Percentiles rank a stretch among this genome's conserved stretches.
phyloP scores from a whole-genome alignment of 2,888 invertebrate species.

The Calliphora vomitoria region DNA sequence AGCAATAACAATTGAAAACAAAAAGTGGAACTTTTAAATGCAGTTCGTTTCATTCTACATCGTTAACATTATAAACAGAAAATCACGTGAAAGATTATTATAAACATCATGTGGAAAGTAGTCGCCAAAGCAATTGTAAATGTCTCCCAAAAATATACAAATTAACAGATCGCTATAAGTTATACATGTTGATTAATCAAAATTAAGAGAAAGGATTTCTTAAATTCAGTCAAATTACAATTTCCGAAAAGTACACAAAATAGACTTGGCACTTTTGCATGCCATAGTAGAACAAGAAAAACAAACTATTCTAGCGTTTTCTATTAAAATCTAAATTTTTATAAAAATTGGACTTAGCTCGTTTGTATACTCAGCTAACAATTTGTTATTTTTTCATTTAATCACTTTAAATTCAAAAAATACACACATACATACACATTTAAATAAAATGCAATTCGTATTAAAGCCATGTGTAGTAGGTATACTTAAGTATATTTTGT shows the following conservation, averaged over 20 bases:
- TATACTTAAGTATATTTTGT: background rate
- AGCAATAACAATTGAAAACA: background rate
- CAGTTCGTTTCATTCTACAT: background rate
- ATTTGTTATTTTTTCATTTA: conserved; percentile 24
- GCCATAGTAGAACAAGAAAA: too few species aligned
- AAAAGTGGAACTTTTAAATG: background rate
- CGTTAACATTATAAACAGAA: background rate
- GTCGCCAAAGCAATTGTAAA: background rate
- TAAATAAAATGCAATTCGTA: conserved; percentile 8
- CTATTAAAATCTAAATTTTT: too few species aligned
- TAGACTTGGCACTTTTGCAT: too few species aligned
- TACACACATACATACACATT: background rate
- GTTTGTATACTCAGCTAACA: background rate
- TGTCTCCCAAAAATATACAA: too few species aligned
- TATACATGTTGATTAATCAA: too few species aligned
- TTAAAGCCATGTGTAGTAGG: conserved; percentile 33
- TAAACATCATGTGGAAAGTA: background rate
- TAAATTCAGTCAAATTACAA: too few species aligned
- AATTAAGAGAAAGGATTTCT: too few species aligned
- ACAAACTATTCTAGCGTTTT: too few species aligned
- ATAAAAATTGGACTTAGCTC: too few species aligned
- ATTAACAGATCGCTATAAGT: too few species aligned
- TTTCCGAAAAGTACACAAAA: too few species aligned
- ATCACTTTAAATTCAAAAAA: background rate
- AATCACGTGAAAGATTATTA: background rate